A percentile compares a stretch with the other conserved stretches of the same genome.
These are phyloP conservation scores for Turdus rufiventris DNA, from an alignment of 2,113 vertebrate genomes.

Conservation along the genomic window DNA sequence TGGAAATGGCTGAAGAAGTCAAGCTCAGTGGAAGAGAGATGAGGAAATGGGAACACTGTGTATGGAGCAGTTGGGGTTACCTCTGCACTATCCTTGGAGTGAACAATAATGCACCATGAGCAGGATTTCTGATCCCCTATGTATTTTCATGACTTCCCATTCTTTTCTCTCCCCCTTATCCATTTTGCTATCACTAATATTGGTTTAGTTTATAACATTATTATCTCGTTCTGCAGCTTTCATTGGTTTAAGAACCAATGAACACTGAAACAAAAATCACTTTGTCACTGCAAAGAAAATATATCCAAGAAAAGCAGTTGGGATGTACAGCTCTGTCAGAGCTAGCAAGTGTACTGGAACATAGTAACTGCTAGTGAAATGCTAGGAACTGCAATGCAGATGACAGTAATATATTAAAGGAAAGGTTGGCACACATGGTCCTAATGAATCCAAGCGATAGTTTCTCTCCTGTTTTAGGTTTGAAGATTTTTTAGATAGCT, in stretches of 20 bases:
- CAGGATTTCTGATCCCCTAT: neutral
- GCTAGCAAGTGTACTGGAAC: neutral
- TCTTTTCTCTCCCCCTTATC: neutral
- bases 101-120: neutral
- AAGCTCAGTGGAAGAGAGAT: neutral
- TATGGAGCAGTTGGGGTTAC: neutral
- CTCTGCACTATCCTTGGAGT: neutral
- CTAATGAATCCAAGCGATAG: rapidly evolving
- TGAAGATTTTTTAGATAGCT: neutral
- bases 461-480: neutral
- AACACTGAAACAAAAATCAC: too few species aligned
- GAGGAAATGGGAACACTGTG: neutral
- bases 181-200: neutral
- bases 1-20: neutral
- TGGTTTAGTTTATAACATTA: neutral
- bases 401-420: neutral
- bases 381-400: neutral
- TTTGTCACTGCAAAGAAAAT: neutral
- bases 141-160: neutral
- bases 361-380: neutral
- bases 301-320: neutral
- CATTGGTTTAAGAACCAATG: neutral
- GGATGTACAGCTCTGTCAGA: neutral
- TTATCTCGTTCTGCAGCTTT: neutral
- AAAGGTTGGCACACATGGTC: neutral